Base-by-base conservation (phyloP, 1,140 invertebrate species). In the Nymphalis io region DNA sequence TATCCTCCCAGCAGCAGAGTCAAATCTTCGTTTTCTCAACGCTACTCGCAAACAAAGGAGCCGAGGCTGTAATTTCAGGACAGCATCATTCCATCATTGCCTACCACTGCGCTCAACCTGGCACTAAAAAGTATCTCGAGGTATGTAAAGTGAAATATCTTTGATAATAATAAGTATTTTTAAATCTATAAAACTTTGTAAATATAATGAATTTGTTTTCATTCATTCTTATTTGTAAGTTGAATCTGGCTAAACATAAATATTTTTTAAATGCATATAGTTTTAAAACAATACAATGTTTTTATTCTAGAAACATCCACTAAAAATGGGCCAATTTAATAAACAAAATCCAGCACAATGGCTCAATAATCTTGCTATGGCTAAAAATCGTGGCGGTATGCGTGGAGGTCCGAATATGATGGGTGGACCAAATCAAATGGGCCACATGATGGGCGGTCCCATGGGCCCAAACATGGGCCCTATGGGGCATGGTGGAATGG, bases 11-110 rank as follows among this genome's bases (percentile, higher is more conserved):
- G 92, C 98, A 99, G 87, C 98, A 98, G 90, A 99, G 96, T 93
- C 98, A 99, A 91, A 98, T 99, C 82, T 99, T 98, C 94, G 98
- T 99, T 61, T 99, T 99, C 93, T 98, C 97, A 12, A 99, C 98
- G 0, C 92, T 95, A 73, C 88, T 99, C 84, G 98, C 98, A 0
- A 99, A 99, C 91, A 96, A 98, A 83, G 98, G 97, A 13, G 98
- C 98, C 1, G 98, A 99, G 79, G 94, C 96, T 6, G 98, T 99
- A 16, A 90, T 98, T 68, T 95, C 95, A 74, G 97, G 98, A 15
- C 96, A 98, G 74, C 98, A 95, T 88, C 95, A 96, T 78, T 97
- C 96, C 15, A 98, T 99, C 73, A 97, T 99, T 72, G 96, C 97
- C 3, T 99, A 96, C 92, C 98, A 99, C 88, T 98, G 97, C 93